These are phyloP conservation scores for Bubo blakistoni DNA, from an alignment of 2,113 vertebrate species.

Conservation along the genomic window DNA sequence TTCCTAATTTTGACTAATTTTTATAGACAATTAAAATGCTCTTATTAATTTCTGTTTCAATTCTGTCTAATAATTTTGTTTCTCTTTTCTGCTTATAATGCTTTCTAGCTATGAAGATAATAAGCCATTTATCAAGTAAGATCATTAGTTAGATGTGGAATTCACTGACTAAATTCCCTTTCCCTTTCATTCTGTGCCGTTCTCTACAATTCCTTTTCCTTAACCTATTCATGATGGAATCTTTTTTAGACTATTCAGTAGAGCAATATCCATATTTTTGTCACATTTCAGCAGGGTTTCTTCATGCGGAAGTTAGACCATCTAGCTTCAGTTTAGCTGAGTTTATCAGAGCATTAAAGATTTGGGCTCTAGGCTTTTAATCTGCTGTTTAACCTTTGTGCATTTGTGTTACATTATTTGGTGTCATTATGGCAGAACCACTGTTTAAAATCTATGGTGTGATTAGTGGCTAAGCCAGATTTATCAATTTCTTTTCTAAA, in stretches of 20 bases:
- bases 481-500: slow-evolving; percentile 63
- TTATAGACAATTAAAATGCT: slow-evolving; percentile 81
- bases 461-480: slow-evolving; percentile 62
- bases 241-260: slow-evolving; percentile 72
- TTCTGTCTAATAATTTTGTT: slow-evolving; percentile 93
- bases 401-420: slow-evolving; percentile 70
- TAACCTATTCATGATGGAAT: slow-evolving; percentile 77
- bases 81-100: slow-evolving; percentile 98
- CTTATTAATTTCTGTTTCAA: slow-evolving; percentile 86
- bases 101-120: slow-evolving; percentile 99
- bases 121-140: slow-evolving; percentile 99
- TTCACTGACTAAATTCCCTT: slow-evolving; percentile 78
- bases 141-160: slow-evolving; percentile 90
- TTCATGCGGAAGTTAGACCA: slow-evolving; percentile 67
- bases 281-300: slow-evolving; percentile 73
- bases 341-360: slow-evolving; percentile 64
- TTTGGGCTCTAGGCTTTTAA: slow-evolving; percentile 70
- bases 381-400: slow-evolving; percentile 76
- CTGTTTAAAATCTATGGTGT: slow-evolving; percentile 64
- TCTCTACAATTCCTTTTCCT: slow-evolving; percentile 71
- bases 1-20: slow-evolving; percentile 80
- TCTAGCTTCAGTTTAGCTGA: slow-evolving; percentile 73
- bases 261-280: slow-evolving; percentile 71
- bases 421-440: slow-evolving; percentile 59
- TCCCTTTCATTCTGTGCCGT: slow-evolving; percentile 76